Percentiles rank a stretch among this genome's conserved stretches.
Evolutionary conservation across 2,888 invertebrate genomes (phyloP).

Genomic region (Rotaria socialis): DNA sequence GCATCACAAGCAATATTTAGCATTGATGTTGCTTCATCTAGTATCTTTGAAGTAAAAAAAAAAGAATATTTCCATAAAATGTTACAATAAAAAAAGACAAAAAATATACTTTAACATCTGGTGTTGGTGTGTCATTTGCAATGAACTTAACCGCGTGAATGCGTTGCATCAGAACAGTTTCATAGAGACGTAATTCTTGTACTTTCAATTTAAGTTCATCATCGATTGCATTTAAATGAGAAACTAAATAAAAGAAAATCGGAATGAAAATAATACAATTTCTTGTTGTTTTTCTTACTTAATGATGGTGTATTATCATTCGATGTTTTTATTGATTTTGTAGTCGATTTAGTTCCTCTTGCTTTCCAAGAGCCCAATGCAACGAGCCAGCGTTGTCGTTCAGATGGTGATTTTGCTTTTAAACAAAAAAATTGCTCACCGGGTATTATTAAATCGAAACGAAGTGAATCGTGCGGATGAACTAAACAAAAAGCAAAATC

Average conservation of each 20-base stretch:
- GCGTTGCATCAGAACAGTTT: constrained; percentile 78
- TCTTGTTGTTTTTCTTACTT: background rate
- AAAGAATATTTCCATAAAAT: constrained; percentile 55
- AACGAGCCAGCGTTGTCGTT: constrained; percentile 75
- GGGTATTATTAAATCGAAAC: constrained; percentile 75
- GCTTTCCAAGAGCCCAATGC: constrained; percentile 76
- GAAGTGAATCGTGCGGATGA: constrained; percentile 47
- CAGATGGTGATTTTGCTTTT: constrained; percentile 71
- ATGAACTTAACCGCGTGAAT: constrained; percentile 72
- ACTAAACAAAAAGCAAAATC: background rate
- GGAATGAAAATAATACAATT: no score
- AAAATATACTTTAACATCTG: background rate
- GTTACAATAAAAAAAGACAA: constrained; percentile 15
- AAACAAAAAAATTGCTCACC: constrained; percentile 77
- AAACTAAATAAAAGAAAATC: background rate
- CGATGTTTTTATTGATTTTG: background rate
- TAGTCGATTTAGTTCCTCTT: constrained; percentile 55
- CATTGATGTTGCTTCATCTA: constrained; percentile 68
- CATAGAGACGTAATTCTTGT: constrained; percentile 73
- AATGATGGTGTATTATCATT: background rate
- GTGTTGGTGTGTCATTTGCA: background rate
- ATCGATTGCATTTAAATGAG: background rate
- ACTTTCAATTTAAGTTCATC: constrained; percentile 66
- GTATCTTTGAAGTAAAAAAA: constrained; percentile 51
- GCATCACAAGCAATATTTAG: constrained; percentile 76